phyloP scores from a whole-genome alignment of 1,140 invertebrate species.

The Drosophila nannoptera region DNA sequence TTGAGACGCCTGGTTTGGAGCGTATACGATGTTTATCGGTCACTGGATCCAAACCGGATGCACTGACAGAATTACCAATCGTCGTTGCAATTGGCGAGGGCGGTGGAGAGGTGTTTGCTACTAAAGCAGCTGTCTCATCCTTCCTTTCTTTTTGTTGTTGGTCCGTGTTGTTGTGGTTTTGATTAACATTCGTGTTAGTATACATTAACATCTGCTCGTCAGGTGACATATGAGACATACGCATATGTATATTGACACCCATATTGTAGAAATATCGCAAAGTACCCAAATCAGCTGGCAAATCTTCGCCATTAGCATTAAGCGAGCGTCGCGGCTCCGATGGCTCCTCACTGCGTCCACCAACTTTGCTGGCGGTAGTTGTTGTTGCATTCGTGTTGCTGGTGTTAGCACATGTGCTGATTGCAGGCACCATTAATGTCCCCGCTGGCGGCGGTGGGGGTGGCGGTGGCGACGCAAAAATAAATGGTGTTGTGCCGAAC shows the following conservation, averaged over 20 bases:
- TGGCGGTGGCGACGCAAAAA: conserved; percentile 15
- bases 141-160: conserved; percentile 27
- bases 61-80: background rate
- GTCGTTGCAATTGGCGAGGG: conserved; percentile 39
- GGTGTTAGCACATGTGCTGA: background rate
- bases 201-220: conserved; percentile 7
- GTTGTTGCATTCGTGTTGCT: conserved; percentile 2
- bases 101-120: conserved; percentile 37
- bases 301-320: conserved; percentile 81
- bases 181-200: conserved; percentile 11
- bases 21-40: conserved; percentile 8
- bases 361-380: background rate
- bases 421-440: background rate
- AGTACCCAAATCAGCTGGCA: conserved; percentile 83
- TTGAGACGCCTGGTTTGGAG: conserved; percentile 23
- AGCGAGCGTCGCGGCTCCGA: conserved; percentile 79
- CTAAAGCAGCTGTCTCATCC: conserved; percentile 11
- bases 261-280: conserved; percentile 85
- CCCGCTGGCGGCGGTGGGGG: background rate
- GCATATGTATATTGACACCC: conserved; percentile 81
- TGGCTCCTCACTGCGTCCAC: conserved; percentile 60
- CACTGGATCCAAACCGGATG: conserved; percentile 3
- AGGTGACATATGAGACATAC: conserved; percentile 33
- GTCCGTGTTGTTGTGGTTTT: conserved; percentile 47
- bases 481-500: conserved; percentile 8